Evolutionary conservation across 2,888 invertebrate genomes (phyloP), one percentile per base, ranked within the genome.

Genomic region (Oxystoma pomonae): DNA sequence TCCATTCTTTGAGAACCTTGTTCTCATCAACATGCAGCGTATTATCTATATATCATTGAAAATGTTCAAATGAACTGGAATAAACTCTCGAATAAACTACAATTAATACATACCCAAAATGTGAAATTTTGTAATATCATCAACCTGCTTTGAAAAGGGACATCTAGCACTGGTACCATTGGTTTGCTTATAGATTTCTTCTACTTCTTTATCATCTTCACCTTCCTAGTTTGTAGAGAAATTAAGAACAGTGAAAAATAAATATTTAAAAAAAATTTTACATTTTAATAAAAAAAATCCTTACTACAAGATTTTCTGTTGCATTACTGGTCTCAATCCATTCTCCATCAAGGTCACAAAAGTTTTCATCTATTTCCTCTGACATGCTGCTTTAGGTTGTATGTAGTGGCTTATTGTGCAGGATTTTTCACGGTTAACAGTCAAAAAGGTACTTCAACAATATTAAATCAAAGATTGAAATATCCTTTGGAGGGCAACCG

Each of bases 381-480:
- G 20, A 18, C 57, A 57, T 57, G 2, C 3, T 12, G 5, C 35
- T 35, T 7, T 35, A 35, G 35, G 12, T 12, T 7, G 35, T 3
- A 35, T 7, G 12, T 12, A 35, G 12, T 35, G 35, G 35, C 35
- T 35, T 35, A n/a, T 35, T 35, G 35, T 35, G 35, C 35, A 35
- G 35, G 35, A 35, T 73, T 72, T 69, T 74, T 68, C 69, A 73
- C 75, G 73, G 75, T 35, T 72, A 71, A 71, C 73, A 70, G 73
- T 73, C 74, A 71, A 76, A 73, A 72, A 71, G 74, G 74, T 73
- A 75, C 74, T 74, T 71, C 75, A 76, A 75, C 71, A 70, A 66
- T 74, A 67, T 71, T 68, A 69, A 71, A 67, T 64, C 63, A 70
- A 73, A 70, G 73, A 76, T 75, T 76, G 74, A 74, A 74, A 73